Conservation (phyloP, 2,888 invertebrate genomes). For the Deilephila porcellus region DNA sequence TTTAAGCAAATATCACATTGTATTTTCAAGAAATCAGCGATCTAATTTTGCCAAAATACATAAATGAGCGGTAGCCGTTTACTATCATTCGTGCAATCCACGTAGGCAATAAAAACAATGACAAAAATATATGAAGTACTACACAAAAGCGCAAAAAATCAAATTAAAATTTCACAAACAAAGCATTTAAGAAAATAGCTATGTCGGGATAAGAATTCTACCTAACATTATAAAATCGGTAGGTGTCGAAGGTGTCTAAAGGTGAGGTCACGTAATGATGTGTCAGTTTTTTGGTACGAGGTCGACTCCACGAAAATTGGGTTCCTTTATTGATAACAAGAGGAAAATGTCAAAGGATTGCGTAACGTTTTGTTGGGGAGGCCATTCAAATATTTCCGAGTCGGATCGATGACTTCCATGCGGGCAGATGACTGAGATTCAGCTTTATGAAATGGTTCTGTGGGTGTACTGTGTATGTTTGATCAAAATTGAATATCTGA, state of each 20-base stretch:
- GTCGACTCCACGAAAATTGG: conserved; percentile 65
- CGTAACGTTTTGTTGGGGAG: conserved; percentile 42
- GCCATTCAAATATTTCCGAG: conserved; percentile 30
- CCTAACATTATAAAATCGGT: conserved; percentile 58
- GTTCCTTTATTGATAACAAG: conserved; percentile 68
- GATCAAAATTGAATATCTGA: not conserved
- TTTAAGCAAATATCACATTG: too few species aligned
- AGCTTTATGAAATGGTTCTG: too few species aligned
- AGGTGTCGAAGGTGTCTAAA: conserved; percentile 65
- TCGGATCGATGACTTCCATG: conserved; percentile 20
- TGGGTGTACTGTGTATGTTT: too few species aligned
- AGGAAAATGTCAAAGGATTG: conserved; percentile 51
- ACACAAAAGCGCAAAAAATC: not conserved
- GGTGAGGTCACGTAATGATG: conserved; percentile 75
- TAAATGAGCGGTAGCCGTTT: too few species aligned
- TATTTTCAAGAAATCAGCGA: too few species aligned
- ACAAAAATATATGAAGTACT: not conserved
- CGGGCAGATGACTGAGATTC: not conserved
- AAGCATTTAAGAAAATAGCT: conserved; percentile 14
- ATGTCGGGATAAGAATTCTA: conserved; percentile 27
- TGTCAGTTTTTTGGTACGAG: conserved; percentile 66
- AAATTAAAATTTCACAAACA: not conserved
- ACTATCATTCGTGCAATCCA: too few species aligned
- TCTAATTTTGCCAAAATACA: too few species aligned
- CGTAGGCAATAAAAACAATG: too few species aligned